Base-by-base conservation (phyloP, 2,888 invertebrate species). In the Cephus rjabovi region DNA sequence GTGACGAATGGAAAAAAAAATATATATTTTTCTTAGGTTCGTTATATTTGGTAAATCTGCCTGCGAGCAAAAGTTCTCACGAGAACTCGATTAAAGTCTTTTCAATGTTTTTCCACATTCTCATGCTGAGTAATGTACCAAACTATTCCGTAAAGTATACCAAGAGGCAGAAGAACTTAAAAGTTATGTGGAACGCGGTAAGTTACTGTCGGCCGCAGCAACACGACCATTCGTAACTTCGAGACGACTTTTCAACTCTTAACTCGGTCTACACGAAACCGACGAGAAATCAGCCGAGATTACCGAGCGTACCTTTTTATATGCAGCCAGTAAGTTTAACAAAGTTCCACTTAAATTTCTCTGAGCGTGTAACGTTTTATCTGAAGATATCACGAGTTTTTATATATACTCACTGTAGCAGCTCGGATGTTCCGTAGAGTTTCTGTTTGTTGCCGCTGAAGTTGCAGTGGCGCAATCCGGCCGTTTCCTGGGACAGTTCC, bases 341-440 rank as follows among this genome's bases (percentile, higher is more conserved):
- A 56, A 56, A 56, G 56, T 56, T 56, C 56, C 56, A 56, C 56
- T 56, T 56, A 56, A 56, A 56, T 56, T 56, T 56, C 56, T 56
- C 56, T 56, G 56, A 15, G 56, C 56, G 23, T 56, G 56, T 56
- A 56, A 56, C 56, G 23, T 15, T 56, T 56, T 56, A 56, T 56
- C 56, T 23, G 9, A 23, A 56, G 56, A 56, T 56, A 56, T 56
- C 56, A 56, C 9, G 56, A 9, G 56, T 56, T 56, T 9, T 23
- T 71, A 37, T 23, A 37, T 23, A 40, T 78, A 85, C 88, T 88
- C 82, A 91, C 91, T 82, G 79, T 31, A 90, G 70, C 34, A 90
- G 83, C 83, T 90, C 90, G 1, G 84, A 79, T 30, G 86, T 82
- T 75, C 86, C 84, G 76, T 90, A 88, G 34, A 80, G 82, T 75